Evolutionary conservation across 2,888 invertebrate species (phyloP), one percentile per base, ranked within the genome.

Genomic region (Tholera decimalis): DNA sequence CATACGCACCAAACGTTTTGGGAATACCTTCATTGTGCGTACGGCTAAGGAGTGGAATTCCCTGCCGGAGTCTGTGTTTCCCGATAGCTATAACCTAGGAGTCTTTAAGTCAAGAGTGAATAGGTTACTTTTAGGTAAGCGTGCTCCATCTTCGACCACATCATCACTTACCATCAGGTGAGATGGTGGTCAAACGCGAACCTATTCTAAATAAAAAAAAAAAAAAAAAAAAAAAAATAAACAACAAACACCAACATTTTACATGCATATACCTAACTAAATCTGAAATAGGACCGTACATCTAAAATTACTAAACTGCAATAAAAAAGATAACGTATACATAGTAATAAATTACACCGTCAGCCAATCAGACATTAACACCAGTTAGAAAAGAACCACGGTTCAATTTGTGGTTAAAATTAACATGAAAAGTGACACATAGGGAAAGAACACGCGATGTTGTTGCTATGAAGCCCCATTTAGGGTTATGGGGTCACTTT

Each of bases 341-440:
- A 49, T 56, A 35, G 54, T 15, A 35, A 68, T 77, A 75, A 78
- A 73, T 77, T 49, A 50, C 9, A 11, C 24, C 60, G 75, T 60
- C 75, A 57, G 55, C 58, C 68, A 54, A 78, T 73, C 58, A 73
- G 73, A 75, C 61, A 75, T 73, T 78, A 75, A 77, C 68, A 62
- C 68, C 44, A 15, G 73, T 73, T 75, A 66, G 56, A 61, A 77
- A 56, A 66, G 57, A 77, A 77, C 73, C 5, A 35, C 28, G 57
- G 66, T 65, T 72, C 65, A 73, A 75, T 59, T 18, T 66, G 43
- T 53, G 67, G 66, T 77, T 77, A 41, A 75, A 80, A 81, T 80
- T 76, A 77, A 81, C 80, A 79, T 64, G 67, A 66, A 59, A 63
- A 47, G 53, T 81, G 80, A 81, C 79, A 79, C 70, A 80, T 76